phyloP scores from a whole-genome alignment of 1,140 invertebrate genomes.

The Vanessa atalanta region DNA sequence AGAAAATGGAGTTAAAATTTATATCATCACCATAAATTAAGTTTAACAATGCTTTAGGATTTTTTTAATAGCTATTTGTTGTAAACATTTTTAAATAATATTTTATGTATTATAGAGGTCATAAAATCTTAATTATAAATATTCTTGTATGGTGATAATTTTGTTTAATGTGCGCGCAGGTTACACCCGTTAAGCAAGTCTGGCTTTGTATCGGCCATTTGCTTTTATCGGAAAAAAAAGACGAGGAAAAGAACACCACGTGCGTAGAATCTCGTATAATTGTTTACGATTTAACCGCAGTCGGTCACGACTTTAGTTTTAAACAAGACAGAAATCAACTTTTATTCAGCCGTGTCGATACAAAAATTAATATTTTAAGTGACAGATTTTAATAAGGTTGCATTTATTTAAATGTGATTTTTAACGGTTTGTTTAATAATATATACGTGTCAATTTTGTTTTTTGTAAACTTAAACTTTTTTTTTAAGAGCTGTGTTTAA shows the following conservation, averaged over 20 bases:
- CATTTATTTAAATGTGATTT: neutral
- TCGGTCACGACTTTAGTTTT: slow-evolving; percentile 17
- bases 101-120: too few relatives aligned
- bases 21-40: too few relatives aligned
- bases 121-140: too few relatives aligned
- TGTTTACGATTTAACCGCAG: slow-evolving; percentile 24
- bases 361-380: neutral
- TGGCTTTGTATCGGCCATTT: slow-evolving; percentile 21
- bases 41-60: too few relatives aligned
- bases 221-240: slow-evolving; percentile 18
- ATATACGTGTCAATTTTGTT: neutral
- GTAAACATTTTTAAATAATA: too few relatives aligned
- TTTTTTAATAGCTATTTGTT: too few relatives aligned
- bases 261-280: slow-evolving; percentile 34
- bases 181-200: neutral
- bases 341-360: neutral
- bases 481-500: slow-evolving; percentile 11
- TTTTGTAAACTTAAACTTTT: neutral
- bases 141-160: neutral
- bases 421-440: neutral
- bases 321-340: neutral
- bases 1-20: too few relatives aligned
- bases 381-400: neutral
- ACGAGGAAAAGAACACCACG: slow-evolving; percentile 22
- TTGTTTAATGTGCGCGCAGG: neutral